These are phyloP conservation scores for Eudemis profundana DNA, from an alignment of 2,888 invertebrate genomes.

Conservation along the genomic window DNA sequence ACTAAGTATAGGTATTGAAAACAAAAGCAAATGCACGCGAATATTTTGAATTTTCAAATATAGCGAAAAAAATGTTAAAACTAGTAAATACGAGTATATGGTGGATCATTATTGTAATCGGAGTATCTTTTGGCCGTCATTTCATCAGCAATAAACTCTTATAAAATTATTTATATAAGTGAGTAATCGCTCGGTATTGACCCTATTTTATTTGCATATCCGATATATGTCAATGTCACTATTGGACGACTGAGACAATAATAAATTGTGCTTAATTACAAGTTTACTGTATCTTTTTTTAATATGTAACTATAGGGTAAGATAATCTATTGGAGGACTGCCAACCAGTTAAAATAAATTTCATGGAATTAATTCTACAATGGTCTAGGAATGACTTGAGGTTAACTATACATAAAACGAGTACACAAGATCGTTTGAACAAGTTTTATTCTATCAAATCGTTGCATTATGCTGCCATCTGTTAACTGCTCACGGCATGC, in stretches of 20 bases:
- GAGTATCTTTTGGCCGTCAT: neutral
- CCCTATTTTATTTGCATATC: slow-evolving; percentile 18
- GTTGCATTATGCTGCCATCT: slow-evolving; percentile 20
- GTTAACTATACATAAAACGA: too few relatives aligned
- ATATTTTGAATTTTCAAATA: too few relatives aligned
- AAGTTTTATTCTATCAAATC: neutral
- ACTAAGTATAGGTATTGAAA: too few relatives aligned
- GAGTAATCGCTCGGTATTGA: slow-evolving; percentile 27
- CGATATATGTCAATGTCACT: slow-evolving; percentile 32
- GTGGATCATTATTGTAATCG: too few relatives aligned
- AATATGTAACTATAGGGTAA: neutral
- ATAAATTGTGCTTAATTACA: slow-evolving; percentile 11
- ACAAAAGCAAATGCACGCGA: too few relatives aligned
- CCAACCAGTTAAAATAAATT: too few relatives aligned
- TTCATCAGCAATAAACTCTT: neutral
- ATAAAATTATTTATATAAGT: neutral
- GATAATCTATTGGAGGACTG: neutral
- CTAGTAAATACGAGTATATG: too few relatives aligned
- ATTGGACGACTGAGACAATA: slow-evolving; percentile 11
- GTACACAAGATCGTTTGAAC: too few relatives aligned
- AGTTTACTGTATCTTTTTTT: neutral
- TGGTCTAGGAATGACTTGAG: too few relatives aligned
- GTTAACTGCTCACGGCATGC: neutral
- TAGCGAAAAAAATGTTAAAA: too few relatives aligned
- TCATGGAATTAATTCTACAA: too few relatives aligned